A percentile compares a stretch with the other conserved stretches of the same genome.
Evolutionary conservation across 2,113 vertebrate genomes (phyloP).

Genomic region (Austrofundulus limnaeus): DNA sequence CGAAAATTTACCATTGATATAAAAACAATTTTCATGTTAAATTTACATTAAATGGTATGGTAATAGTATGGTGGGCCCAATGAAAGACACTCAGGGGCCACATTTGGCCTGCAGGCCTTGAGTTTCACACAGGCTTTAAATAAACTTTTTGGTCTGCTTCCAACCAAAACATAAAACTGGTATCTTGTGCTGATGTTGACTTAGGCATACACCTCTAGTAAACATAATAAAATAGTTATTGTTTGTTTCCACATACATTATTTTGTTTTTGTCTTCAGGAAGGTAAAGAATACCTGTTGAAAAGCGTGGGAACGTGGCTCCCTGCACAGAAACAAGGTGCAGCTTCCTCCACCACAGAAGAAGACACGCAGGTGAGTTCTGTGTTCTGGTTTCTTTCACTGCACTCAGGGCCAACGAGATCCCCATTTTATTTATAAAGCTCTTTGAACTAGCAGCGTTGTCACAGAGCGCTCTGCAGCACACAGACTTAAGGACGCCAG

Average conservation of each 20-base stretch:
- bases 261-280: constrained; percentile 65
- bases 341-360: constrained; percentile 43
- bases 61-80: too few relatives aligned
- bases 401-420: constrained; percentile 12
- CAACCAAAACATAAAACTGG: too few relatives aligned
- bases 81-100: too few relatives aligned
- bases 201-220: too few relatives aligned
- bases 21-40: too few relatives aligned
- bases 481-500: constrained; percentile 41
- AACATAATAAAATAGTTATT: too few relatives aligned
- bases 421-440: constrained; percentile 49
- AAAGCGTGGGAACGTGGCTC: constrained; percentile 78
- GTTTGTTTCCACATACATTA: background rate
- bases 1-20: too few relatives aligned
- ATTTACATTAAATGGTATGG: too few relatives aligned
- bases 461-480: constrained; percentile 34
- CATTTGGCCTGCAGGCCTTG: too few relatives aligned
- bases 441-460: constrained; percentile 50
- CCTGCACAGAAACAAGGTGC: constrained; percentile 70
- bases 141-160: too few relatives aligned
- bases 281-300: constrained; percentile 80
- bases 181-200: too few relatives aligned
- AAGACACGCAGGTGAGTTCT: constrained; percentile 72
- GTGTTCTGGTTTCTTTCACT: constrained; percentile 24
- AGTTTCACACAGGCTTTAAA: too few relatives aligned